Evolutionary conservation across 2,888 invertebrate species (phyloP).

Genomic region (Orthonevra nobilis): DNA sequence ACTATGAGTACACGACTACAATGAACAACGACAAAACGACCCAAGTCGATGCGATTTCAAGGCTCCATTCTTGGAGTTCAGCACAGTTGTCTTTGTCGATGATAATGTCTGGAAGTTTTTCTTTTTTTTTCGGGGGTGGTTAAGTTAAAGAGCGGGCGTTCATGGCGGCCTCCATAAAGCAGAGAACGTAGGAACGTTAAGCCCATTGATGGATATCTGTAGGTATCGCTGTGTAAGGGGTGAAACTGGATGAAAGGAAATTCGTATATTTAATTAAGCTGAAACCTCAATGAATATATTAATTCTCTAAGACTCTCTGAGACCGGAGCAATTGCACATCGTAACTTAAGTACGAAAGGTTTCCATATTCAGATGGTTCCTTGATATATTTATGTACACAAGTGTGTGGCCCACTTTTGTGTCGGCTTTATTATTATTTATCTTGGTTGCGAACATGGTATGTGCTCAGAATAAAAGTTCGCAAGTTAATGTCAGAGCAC

Average conservation of each 20-base stretch:
- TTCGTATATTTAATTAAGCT: slow-evolving; percentile 70
- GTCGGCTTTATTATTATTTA: no score
- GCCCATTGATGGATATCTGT: slow-evolving; percentile 56
- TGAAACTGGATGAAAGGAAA: slow-evolving; percentile 38
- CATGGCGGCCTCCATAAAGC: slow-evolving; percentile 3
- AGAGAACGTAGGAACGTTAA: slow-evolving; percentile 18
- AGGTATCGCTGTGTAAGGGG: slow-evolving; percentile 4
- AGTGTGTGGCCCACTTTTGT: no score
- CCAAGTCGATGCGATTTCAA: slow-evolving; percentile 52
- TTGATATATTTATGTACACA: no score
- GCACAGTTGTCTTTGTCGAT: slow-evolving; percentile 42
- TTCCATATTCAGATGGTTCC: no score
- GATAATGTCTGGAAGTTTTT: slow-evolving; percentile 26
- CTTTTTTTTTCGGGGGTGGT: slow-evolving; percentile 1
- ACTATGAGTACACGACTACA: no score
- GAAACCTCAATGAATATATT: slow-evolving; percentile 67
- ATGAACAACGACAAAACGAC: slow-evolving; percentile 14
- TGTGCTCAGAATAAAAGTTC: no score
- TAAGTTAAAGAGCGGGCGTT: no score
- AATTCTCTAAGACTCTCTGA: slow-evolving; percentile 54
- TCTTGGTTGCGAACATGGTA: no score
- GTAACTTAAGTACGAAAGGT: no score
- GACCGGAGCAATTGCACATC: no score
- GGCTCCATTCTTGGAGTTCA: slow-evolving; percentile 44
- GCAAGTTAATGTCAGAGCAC: no score